A percentile compares a stretch with the other conserved stretches of the same genome.
These are phyloP conservation scores for Todiramphus saurophagus DNA, from an alignment of 2,113 vertebrate genomes.

Conservation along the genomic window DNA sequence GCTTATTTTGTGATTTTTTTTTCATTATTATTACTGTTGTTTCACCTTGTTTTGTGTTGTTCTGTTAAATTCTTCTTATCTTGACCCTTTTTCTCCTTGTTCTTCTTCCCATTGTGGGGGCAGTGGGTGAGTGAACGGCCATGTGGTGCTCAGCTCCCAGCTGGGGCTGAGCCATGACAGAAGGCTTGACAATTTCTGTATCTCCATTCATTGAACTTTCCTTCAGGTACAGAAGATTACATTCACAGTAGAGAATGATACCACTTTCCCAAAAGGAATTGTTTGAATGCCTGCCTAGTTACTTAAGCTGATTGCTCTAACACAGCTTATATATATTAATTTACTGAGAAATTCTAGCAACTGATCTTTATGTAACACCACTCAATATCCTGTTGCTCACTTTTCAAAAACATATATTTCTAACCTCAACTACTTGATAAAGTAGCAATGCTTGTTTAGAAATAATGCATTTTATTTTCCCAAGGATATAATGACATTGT, in stretches of 20 bases:
- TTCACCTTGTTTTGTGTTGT: no score
- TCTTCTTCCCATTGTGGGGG: no score
- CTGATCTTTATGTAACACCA: neutral
- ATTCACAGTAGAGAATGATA: neutral
- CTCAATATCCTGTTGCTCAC: neutral
- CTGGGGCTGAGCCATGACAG: no score
- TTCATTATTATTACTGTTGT: no score
- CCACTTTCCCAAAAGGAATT: neutral
- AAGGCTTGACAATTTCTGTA: neutral
- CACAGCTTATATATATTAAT: neutral
- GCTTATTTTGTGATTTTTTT: no score
- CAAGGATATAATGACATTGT: conserved; percentile 6
- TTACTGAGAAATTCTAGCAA: neutral
- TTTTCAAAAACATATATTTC: conserved; percentile 15
- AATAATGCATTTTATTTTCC: conserved; percentile 26
- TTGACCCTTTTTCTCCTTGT: no score
- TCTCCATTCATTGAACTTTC: neutral
- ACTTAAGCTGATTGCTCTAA: neutral
- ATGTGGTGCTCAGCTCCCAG: no score
- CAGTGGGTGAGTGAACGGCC: no score
- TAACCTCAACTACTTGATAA: conserved; percentile 35
- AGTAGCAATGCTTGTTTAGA: neutral
- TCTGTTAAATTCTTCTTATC: no score
- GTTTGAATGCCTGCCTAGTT: neutral
- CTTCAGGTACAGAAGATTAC: neutral